These are phyloP conservation scores for Arge pagana DNA, from an alignment of 2,888 invertebrate species.

Conservation along the genomic window DNA sequence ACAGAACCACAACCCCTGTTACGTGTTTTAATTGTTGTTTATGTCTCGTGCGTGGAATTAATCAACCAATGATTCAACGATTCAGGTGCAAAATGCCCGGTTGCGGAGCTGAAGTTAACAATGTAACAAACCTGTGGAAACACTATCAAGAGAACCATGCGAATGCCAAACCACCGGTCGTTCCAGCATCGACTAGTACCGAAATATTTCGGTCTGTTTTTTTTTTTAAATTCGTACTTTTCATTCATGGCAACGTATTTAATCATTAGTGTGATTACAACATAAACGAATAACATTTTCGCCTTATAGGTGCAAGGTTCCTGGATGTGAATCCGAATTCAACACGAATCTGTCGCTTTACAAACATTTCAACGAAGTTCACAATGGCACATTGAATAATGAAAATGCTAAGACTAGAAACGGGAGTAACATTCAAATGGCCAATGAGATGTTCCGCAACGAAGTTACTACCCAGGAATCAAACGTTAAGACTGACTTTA, in stretches of 20 bases:
- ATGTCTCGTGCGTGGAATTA: too few relatives aligned
- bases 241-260: conserved; percentile 2
- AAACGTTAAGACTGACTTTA: conserved; percentile 57
- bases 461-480: conserved; percentile 47
- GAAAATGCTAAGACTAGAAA: conserved; percentile 54
- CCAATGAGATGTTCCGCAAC: conserved; percentile 46
- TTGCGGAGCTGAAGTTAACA: conserved; percentile 52
- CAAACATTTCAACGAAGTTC: conserved; percentile 51
- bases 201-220: conserved; percentile 47
- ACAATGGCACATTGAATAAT: conserved; percentile 43
- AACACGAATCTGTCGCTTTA: conserved; percentile 45
- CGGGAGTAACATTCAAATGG: conserved; percentile 49
- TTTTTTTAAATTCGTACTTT: neutral
- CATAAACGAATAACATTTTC: too few relatives aligned
- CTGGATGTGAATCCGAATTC: conserved; percentile 50
- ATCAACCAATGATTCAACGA: too few relatives aligned
- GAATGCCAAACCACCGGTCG: conserved; percentile 47
- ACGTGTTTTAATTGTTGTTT: too few relatives aligned
- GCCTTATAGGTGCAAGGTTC: conserved; percentile 46
- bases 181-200: conserved; percentile 43
- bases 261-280: neutral
- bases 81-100: conserved; percentile 54
- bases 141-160: conserved; percentile 56
- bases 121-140: conserved; percentile 52
- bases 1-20: too few relatives aligned